Evolutionary conservation across 2,888 invertebrate genomes (phyloP).

Genomic region (Protodeltote pygarga): DNA sequence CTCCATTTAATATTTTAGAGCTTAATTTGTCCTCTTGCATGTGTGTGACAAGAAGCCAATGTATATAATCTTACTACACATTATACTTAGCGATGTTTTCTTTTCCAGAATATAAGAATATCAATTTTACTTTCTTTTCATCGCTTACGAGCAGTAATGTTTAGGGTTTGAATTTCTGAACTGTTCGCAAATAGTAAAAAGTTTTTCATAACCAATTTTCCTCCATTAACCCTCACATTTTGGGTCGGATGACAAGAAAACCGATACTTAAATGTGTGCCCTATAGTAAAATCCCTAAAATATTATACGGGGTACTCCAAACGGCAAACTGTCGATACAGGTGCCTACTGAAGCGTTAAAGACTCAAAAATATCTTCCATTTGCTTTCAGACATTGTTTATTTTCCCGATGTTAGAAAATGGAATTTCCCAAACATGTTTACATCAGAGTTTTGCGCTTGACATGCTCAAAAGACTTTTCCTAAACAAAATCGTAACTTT

Average conservation of each 20-base stretch:
- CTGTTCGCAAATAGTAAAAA: constrained; percentile 7
- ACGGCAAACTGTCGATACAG: constrained; percentile 28
- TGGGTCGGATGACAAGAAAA: not conserved
- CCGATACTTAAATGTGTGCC: constrained; percentile 12
- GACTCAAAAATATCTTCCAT: constrained; percentile 41
- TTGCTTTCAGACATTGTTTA: constrained; percentile 37
- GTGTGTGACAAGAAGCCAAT: too few relatives aligned
- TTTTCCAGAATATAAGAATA: constrained; percentile 13
- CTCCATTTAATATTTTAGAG: too few relatives aligned
- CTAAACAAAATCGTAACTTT: constrained; percentile 35
- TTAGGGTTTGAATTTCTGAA: not conserved
- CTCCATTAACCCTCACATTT: not conserved
- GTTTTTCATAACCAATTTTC: constrained; percentile 11
- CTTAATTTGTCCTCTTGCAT: too few relatives aligned
- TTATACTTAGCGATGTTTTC: constrained; percentile 11
- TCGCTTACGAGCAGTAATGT: constrained; percentile 7
- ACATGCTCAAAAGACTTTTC: constrained; percentile 35
- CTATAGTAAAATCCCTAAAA: constrained; percentile 16
- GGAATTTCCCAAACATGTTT: constrained; percentile 47
- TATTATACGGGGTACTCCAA: constrained; percentile 10
- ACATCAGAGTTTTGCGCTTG: constrained; percentile 43
- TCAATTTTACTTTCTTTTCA: constrained; percentile 1
- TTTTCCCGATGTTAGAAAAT: constrained; percentile 36
- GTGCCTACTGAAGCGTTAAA: constrained; percentile 35
- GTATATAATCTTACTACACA: too few relatives aligned